phyloP scores from a whole-genome alignment of 2,113 vertebrate genomes.

The Galemys pyrenaicus region DNA sequence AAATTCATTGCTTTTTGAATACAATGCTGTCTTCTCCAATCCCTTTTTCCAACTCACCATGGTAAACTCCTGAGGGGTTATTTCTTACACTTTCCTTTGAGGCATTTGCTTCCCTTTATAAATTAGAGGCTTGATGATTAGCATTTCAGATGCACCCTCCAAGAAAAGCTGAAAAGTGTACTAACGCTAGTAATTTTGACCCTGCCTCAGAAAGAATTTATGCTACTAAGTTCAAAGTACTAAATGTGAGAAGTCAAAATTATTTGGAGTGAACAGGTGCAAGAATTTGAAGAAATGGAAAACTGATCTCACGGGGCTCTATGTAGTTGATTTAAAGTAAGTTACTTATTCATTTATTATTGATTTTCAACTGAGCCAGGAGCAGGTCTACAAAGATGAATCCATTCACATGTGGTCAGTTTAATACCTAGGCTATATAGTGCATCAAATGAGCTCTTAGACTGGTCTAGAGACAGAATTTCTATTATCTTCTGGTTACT shows the following conservation, averaged over 20 bases:
- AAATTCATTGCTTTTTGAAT: neutral
- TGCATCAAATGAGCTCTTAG: neutral
- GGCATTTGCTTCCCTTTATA: neutral
- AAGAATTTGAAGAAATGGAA: neutral
- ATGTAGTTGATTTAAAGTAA: slow-evolving; percentile 10
- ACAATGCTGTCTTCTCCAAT: neutral
- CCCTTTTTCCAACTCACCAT: neutral
- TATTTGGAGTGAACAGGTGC: neutral
- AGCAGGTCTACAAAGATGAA: neutral
- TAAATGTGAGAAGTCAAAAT: neutral
- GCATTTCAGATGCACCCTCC: neutral
- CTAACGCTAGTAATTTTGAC: neutral
- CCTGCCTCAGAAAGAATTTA: neutral
- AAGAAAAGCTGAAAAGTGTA: neutral
- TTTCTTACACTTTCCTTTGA: neutral
- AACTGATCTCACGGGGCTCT: neutral
- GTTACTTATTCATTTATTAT: neutral
- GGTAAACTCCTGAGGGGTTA: neutral
- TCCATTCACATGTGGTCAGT: neutral
- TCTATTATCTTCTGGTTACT: neutral
- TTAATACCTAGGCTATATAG: neutral
- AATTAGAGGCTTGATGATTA: neutral
- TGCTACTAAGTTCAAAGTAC: neutral
- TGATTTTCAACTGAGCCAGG: neutral
- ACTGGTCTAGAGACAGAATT: neutral